Evolutionary conservation across 2,888 invertebrate genomes (phyloP).

Genomic region (Teleiodes luculella): DNA sequence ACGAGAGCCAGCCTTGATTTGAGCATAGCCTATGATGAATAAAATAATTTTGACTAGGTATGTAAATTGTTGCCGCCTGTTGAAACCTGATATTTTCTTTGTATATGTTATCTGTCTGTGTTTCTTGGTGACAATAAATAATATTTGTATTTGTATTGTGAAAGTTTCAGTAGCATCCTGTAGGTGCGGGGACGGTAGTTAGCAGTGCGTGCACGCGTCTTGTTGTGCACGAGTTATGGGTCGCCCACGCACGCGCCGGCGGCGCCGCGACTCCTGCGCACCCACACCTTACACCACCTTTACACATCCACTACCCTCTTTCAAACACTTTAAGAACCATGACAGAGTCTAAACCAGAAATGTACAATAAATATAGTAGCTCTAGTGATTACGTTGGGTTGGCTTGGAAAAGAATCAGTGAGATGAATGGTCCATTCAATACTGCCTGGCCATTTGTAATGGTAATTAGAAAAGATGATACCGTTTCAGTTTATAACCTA

Average conservation of each 20-base stretch:
- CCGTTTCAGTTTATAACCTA: constrained; percentile 3
- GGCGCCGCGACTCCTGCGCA: constrained; percentile 15
- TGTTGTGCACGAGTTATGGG: constrained; percentile 70
- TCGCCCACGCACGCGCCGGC: constrained; percentile 40
- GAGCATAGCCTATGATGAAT: no score
- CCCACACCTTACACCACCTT: no score
- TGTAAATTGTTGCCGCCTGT: no score
- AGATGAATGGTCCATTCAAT: constrained; percentile 34
- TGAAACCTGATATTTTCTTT: no score
- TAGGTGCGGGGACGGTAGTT: constrained; percentile 59
- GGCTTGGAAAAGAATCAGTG: constrained; percentile 13
- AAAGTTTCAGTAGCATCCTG: constrained; percentile 38
- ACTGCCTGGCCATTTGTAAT: constrained; percentile 14
- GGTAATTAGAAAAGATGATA: constrained; percentile 14
- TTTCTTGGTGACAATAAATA: no score
- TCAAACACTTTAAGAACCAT: background rate
- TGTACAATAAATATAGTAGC: background rate
- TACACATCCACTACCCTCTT: background rate
- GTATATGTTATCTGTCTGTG: no score
- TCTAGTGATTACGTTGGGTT: no score
- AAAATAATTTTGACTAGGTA: no score
- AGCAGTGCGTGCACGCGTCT: constrained; percentile 65
- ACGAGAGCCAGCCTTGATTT: no score
- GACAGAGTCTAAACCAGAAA: background rate
- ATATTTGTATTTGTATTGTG: no score